Conservation (phyloP, 1,140 invertebrate species). For the Bombus haemorrhoidalis region DNA sequence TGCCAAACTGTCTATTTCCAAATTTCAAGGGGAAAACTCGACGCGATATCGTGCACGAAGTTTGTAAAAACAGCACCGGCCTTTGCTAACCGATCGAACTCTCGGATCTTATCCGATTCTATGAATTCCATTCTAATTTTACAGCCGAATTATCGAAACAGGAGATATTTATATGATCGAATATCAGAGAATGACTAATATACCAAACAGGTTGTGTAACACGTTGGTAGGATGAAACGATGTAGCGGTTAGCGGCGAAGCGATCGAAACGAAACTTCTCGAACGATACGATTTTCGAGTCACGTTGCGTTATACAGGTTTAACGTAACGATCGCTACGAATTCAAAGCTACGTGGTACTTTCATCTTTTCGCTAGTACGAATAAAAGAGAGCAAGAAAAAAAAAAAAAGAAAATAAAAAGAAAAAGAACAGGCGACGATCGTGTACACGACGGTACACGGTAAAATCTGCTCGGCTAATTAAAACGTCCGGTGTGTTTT, state of each 20-base stretch:
- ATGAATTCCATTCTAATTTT: neutral
- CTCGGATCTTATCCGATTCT: no score
- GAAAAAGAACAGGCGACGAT: no score
- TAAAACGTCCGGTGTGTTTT: accelerated
- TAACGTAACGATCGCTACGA: no score
- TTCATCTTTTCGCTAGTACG: no score
- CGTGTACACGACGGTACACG: no score
- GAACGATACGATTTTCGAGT: neutral
- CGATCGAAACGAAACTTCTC: neutral
- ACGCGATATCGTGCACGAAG: no score
- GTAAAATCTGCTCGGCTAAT: no score
- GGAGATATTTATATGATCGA: accelerated
- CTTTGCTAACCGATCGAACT: neutral
- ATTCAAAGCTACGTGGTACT: no score
- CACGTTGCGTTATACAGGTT: no score
- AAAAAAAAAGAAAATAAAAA: no score
- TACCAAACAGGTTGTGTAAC: neutral
- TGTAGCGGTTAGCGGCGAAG: neutral
- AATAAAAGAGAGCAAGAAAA: no score
- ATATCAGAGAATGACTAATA: neutral
- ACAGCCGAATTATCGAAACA: neutral
- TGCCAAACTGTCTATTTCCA: neutral
- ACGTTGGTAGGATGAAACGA: neutral
- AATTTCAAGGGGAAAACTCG: neutral
- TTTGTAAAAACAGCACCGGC: no score